Conservation (phyloP, 2,113 vertebrate genomes). For the Microcebus murinus region DNA sequence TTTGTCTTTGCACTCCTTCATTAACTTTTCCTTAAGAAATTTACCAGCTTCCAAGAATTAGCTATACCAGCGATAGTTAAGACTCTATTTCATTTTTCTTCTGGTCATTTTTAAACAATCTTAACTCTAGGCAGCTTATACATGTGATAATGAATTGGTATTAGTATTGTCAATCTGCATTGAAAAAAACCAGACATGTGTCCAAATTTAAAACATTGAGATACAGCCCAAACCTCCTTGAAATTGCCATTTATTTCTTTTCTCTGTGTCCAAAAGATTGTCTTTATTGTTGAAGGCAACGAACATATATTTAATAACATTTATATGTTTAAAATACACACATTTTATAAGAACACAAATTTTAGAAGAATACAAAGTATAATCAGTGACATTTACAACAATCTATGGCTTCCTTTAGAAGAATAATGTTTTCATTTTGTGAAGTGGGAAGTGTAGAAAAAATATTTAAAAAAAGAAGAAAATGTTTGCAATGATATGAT, state of each 20-base stretch:
- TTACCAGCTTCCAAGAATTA: background rate
- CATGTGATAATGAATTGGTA: background rate
- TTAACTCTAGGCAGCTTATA: background rate
- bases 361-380: background rate
- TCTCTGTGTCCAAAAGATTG: background rate
- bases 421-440: background rate
- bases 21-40: constrained; percentile 32
- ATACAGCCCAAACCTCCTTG: background rate
- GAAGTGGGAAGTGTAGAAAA: too few relatives aligned
- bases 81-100: constrained; percentile 24
- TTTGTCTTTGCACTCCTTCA: background rate
- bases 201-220: background rate
- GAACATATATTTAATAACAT: background rate
- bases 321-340: background rate
- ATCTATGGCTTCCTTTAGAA: background rate
- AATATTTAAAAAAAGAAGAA: background rate
- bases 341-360: background rate
- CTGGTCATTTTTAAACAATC: constrained; percentile 22
- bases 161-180: background rate
- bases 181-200: background rate
- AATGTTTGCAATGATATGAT: background rate
- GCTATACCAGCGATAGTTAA: background rate
- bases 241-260: background rate
- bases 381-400: constrained; percentile 17
- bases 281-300: background rate